A percentile compares a stretch with the other conserved stretches of the same genome.
Evolutionary conservation across 2,113 vertebrate species (phyloP).

Genomic region (Thinocorus orbignyianus): DNA sequence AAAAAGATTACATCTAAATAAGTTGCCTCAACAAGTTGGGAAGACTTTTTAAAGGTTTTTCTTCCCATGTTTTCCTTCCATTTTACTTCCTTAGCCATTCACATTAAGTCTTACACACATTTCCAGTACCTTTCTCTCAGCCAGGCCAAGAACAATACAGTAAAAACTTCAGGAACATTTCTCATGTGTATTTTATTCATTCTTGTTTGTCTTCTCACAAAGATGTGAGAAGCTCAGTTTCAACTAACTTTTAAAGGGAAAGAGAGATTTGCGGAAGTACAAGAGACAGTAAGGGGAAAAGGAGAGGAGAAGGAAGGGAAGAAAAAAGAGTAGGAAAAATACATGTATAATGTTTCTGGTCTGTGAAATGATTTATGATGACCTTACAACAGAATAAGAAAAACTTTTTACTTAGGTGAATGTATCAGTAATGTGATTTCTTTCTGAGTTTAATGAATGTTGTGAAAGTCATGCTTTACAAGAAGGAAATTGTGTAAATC

Average conservation of each 20-base stretch:
- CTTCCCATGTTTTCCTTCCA: neutral
- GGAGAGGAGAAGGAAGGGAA: neutral
- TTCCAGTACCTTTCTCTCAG: neutral
- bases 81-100: neutral
- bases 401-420: neutral
- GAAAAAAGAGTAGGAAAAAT: neutral
- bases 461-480: neutral
- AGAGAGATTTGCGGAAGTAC: neutral
- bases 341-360: too few species aligned
- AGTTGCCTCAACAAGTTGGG: neutral
- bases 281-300: neutral
- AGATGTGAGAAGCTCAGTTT: neutral
- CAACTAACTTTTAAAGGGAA: neutral
- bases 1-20: neutral
- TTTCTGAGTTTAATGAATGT: neutral
- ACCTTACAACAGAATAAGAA: neutral
- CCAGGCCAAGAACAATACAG: neutral
- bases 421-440: neutral
- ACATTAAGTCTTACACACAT: neutral
- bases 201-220: neutral
- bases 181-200: neutral
- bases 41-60: neutral
- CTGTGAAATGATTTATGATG: neutral
- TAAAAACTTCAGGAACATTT: neutral
- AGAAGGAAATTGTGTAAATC: neutral